Evolutionary conservation across 2,888 invertebrate genomes (phyloP), one percentile per base, ranked within the genome.

Genomic region (Rosalia funebris): DNA sequence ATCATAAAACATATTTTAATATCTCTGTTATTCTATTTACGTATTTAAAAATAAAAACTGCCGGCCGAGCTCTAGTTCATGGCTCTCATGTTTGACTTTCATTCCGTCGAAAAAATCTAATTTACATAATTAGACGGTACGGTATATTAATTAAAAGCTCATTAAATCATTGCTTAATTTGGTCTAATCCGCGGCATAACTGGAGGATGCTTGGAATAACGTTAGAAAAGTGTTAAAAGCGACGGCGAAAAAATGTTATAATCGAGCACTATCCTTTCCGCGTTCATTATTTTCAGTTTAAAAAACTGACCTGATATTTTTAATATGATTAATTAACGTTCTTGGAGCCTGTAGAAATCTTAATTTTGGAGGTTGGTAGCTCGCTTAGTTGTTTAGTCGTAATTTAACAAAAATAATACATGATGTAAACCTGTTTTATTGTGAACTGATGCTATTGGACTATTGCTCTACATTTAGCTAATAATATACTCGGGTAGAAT

Each of bases 1-100:
- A 65, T 64, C 68, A 68, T 68, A 68, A 68, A 68, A 66, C 63
- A 63, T 63, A 65, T 64, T 68, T 68, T 66, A 68, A 68, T 68
- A 68, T 68, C 68, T 68, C 63, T 65, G 66, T 66, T 66, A 65
- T 68, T 68, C 65, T 68, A 68, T 68, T 68, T 68, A 65, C 45
- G 63, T 57, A 60, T 62, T 61, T 45, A 20, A 60, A 67, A 65
- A 67, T 60, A 61, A 60, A 62, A 62, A 60, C 60, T 50, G 14
- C 50, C 20, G 20, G 25, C 15, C 39, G 25, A 25, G n/a, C 19
- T 15, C 14, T 12, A 39, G 25, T 50, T 39, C 50, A 14, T 15
- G 36, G 39, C 11, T 12, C n/a, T n/a, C 15, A 36, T 34, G 31
- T 48, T 25, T 14, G 50, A 50, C 50, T 50, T 39, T 50, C 25